Percentiles rank a stretch among this genome's conserved stretches.
These are phyloP conservation scores for Reinhardtius hippoglossoides DNA, from an alignment of 2,113 vertebrate genomes.

Conservation along the genomic window DNA sequence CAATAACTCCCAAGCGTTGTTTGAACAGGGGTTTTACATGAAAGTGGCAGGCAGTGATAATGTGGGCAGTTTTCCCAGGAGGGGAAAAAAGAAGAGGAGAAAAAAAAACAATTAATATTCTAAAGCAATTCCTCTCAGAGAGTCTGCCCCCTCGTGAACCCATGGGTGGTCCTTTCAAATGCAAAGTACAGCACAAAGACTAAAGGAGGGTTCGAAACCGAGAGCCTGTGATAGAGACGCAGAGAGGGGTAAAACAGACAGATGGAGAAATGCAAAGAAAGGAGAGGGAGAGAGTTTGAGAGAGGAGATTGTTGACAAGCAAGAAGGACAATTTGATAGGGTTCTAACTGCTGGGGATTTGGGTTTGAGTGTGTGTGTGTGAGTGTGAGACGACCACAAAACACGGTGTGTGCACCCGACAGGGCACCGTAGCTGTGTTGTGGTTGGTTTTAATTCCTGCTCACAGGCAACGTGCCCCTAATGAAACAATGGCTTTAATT, in stretches of 20 bases:
- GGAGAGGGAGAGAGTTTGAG: constrained; percentile 7
- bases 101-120: constrained; percentile 77
- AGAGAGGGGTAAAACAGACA: constrained; percentile 19
- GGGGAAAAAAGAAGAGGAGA: constrained; percentile 10
- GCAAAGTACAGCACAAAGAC: constrained; percentile 63
- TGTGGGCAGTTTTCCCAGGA: constrained; percentile 64
- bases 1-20: neutral
- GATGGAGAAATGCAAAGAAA: constrained; percentile 29
- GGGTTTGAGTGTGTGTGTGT: constrained; percentile 7
- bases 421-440: constrained; percentile 40
- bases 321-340: constrained; percentile 57
- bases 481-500: constrained; percentile 75
- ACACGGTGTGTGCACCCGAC: constrained; percentile 10
- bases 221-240: constrained; percentile 38
- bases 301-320: constrained; percentile 10
- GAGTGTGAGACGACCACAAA: neutral
- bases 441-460: constrained; percentile 50
- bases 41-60: constrained; percentile 40
- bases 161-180: constrained; percentile 80
- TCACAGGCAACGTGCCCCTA: constrained; percentile 45
- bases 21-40: constrained; percentile 23
- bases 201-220: constrained; percentile 35
- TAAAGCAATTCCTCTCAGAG: constrained; percentile 61
- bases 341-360: constrained; percentile 52
- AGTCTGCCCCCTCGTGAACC: constrained; percentile 67